Evolutionary conservation across 1,140 invertebrate species (phyloP).

Genomic region (Asbolus verrucosus): DNA sequence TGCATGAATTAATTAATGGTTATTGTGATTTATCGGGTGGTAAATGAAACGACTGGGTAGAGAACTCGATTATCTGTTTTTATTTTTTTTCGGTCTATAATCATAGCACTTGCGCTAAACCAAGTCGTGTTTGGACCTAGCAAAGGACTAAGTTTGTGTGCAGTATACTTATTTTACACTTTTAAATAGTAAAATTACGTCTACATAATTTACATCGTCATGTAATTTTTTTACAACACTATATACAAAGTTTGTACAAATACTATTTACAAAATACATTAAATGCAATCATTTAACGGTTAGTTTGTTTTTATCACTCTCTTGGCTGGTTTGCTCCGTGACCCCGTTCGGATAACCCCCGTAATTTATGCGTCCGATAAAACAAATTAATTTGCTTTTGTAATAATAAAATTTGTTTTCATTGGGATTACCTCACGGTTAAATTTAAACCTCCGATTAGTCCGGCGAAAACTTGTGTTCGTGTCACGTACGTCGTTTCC

Average conservation of each 20-base stretch:
- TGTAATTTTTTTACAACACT: constrained; percentile 40
- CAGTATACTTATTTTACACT: too few relatives aligned
- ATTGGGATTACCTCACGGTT: constrained; percentile 7
- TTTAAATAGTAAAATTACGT: constrained; percentile 43
- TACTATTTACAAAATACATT: constrained; percentile 46
- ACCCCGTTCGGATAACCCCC: constrained; percentile 37
- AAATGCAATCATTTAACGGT: constrained; percentile 46
- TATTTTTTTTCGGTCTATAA: constrained; percentile 9
- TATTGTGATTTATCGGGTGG: too few relatives aligned
- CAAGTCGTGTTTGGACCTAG: background rate
- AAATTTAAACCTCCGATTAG: constrained; percentile 2
- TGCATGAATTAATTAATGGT: too few relatives aligned
- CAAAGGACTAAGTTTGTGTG: background rate
- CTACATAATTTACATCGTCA: constrained; percentile 47
- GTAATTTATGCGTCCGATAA: background rate
- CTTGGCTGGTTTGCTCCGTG: constrained; percentile 11
- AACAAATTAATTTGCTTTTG: constrained; percentile 32
- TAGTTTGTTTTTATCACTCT: constrained; percentile 45
- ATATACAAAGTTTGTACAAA: constrained; percentile 45
- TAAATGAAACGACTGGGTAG: constrained; percentile 32
- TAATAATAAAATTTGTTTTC: constrained; percentile 29
- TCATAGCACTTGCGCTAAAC: background rate
- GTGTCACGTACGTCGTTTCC: too few relatives aligned
- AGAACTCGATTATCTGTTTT: constrained; percentile 14
- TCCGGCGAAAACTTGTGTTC: background rate